Percentiles rank a stretch among this genome's conserved stretches.
Conservation (phyloP, 2,888 invertebrate species). For the Drosophila diplacantha region DNA sequence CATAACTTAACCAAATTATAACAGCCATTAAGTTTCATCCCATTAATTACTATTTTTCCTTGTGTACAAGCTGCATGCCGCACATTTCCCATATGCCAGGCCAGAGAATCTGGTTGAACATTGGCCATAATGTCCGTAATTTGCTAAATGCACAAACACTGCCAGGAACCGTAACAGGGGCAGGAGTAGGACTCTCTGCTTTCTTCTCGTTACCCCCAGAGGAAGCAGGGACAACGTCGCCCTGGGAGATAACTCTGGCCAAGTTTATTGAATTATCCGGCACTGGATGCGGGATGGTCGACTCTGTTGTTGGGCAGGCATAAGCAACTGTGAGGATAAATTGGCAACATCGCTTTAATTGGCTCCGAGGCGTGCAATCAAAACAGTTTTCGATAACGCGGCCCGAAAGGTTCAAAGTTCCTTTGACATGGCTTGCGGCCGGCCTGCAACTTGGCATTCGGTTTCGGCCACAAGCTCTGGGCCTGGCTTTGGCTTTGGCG, state of each 20-base stretch:
- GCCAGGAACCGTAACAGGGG: not conserved
- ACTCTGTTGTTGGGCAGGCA: not conserved
- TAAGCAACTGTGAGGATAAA: slow-evolving; percentile 23
- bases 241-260: slow-evolving; percentile 33
- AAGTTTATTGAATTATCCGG: slow-evolving; percentile 61
- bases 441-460: slow-evolving; percentile 7
- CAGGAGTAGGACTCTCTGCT: not conserved
- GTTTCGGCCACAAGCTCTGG: slow-evolving; percentile 4
- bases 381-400: slow-evolving; percentile 41
- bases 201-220: not conserved
- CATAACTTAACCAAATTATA: not conserved
- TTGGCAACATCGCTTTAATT: slow-evolving; percentile 63
- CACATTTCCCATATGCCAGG: slow-evolving; percentile 20
- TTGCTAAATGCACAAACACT: slow-evolving; percentile 38
- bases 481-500: slow-evolving; percentile 6
- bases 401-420: slow-evolving; percentile 44
- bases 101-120: slow-evolving; percentile 16
- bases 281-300: slow-evolving; percentile 17
- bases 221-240: slow-evolving; percentile 6
- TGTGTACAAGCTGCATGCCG: slow-evolving; percentile 20
- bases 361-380: slow-evolving; percentile 55
- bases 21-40: not conserved
- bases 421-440: slow-evolving; percentile 33
- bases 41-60: not conserved
- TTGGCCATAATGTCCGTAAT: slow-evolving; percentile 46